Base-by-base conservation (phyloP, 2,113 vertebrate genomes). In the Macquaria ambigua region DNA sequence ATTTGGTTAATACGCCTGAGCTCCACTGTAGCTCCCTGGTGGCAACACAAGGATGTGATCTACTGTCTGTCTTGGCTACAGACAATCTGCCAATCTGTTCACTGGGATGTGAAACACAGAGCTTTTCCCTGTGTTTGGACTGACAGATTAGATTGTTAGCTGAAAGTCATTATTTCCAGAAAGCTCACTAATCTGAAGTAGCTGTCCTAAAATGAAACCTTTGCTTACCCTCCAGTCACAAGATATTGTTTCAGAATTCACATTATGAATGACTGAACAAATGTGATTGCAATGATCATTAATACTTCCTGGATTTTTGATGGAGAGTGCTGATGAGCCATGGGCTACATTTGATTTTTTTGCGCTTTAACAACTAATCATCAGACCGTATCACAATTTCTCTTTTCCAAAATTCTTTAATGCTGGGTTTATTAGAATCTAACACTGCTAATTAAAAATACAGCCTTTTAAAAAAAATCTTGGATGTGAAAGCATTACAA, bases 141-240 rank as follows among this genome's bases (percentile, higher is more conserved):
- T 81, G 86, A 88, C 79, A 88, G 90, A 91, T 94, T 94, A 85
- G 84, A 86, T 64, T 91, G 88, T 93, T 90, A 86, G 87, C 87
- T 80, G 83, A 90, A 86, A 91, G 89, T 92, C 85, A 92, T 93
- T 90, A 92, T 85, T 94, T 91, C 88, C 76, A 79, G 83, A 89
- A 82, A 83, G 72, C 87, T 82, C 83, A 74, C 86, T 92, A 88
- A 93, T 93, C 89, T 88, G 74, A 85, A 75, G 72, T 50, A 31
- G 80, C 84, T 84, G 68, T 78, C 86, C 11, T 50, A 89, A 84
- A 84, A 41, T 1, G 12, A 88, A 86, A 91, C 90, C 83, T 92
- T 84, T 82, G 66, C 70, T 83, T 68, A 34, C 28, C 87, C 81
- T 85, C 64, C 50, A 79, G 50, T 78, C 67, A 69, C 73, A 1